Evolutionary conservation across 2,888 invertebrate genomes (phyloP), one percentile per base, ranked within the genome.

Genomic region (Sinohyriopsis cumingii): DNA sequence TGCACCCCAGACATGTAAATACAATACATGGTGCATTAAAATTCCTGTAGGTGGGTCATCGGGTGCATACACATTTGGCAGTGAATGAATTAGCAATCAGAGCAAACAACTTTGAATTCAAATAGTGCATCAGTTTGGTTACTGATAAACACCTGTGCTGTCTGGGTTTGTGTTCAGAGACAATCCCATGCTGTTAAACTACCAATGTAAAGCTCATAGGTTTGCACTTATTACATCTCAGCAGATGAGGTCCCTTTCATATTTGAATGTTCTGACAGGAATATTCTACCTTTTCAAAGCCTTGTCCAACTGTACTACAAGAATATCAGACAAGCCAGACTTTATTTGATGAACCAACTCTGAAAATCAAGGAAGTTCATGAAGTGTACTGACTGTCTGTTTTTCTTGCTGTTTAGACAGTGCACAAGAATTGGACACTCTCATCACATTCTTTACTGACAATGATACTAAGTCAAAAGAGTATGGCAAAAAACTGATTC

Each of bases 301-400:
- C 22, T 72, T 65, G 22, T 68, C 68, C n/a, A 63, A 56, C 0
- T 12, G 63, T 63, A 5, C 28, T 54, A 3, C 6, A 24, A 66
- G 55, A 56, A 24, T 65, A n/a, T 22, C 65, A 25, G 28, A 54
- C 19, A n/a, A 64, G 67, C 20, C 71, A 71, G 24, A 25, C 25
- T 25, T 25, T 25, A 3, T 25, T 25, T 25, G 25, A 25, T 25
- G 25, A 25, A 25, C 25, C 25, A 7, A 62, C n/a, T 7, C 55
- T 72, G 33, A 72, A 69, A 66, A 57, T 72, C 20, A 72, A 72
- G 20, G 72, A 72, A 59, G 69, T 72, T 3, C 69, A 72, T 60
- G 67, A 72, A 60, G 72, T 72, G 25, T 59, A 63, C 53, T 72
- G 68, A 68, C 19, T 72, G 61, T 66, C 66, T 19, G 55, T 59